phyloP scores from a whole-genome alignment of 2,113 vertebrate species.

The Columba livia region DNA sequence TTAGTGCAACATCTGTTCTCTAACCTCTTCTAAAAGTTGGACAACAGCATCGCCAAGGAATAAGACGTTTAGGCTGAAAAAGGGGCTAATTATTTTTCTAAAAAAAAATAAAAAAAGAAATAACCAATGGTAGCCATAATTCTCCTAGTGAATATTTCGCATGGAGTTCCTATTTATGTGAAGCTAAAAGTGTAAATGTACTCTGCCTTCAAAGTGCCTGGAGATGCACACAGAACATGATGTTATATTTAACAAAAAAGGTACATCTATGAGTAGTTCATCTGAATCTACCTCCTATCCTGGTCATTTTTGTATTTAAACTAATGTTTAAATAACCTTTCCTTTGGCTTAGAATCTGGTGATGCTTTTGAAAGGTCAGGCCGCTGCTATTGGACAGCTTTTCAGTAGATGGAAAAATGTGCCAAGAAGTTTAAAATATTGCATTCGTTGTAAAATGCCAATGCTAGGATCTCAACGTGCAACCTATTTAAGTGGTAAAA shows the following conservation, averaged over 20 bases:
- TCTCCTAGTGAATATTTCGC: not conserved
- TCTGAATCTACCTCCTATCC: not conserved
- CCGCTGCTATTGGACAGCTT: not conserved
- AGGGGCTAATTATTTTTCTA: not conserved
- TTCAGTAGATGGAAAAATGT: not conserved
- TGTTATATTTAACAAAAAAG: not conserved
- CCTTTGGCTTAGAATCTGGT: not conserved
- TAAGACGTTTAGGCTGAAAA: not conserved
- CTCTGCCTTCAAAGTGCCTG: not conserved
- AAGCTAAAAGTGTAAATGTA: not conserved
- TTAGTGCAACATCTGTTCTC: not conserved
- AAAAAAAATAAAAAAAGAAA: not conserved
- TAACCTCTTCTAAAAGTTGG: not conserved
- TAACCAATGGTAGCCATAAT: not conserved
- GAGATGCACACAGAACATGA: not conserved
- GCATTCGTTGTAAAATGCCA: not conserved
- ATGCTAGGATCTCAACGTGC: not conserved
- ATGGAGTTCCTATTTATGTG: not conserved
- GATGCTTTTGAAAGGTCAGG: not conserved
- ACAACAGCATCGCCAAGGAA: not conserved
- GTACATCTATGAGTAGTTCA: not conserved
- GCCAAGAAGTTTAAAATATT: not conserved
- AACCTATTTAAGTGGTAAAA: not conserved
- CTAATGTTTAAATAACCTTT: not conserved
- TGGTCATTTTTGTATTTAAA: not conserved